These are phyloP conservation scores for Aleiodes testaceus DNA, from an alignment of 2,888 invertebrate species.

Conservation along the genomic window DNA sequence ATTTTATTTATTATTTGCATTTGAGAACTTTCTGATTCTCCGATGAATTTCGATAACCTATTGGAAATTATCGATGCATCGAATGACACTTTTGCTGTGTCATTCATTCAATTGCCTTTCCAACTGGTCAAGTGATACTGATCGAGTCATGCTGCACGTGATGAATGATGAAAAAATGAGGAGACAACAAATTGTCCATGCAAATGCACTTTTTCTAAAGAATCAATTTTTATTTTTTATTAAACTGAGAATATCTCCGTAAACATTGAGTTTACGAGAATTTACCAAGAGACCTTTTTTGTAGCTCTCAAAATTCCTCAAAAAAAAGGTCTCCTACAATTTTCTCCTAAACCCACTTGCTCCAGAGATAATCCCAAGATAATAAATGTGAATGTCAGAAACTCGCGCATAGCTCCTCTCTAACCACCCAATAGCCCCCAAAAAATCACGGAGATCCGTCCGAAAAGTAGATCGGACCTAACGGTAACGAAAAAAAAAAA, in stretches of 20 bases:
- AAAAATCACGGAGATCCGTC: conserved; percentile 10
- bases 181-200: not conserved
- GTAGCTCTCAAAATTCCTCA: no score
- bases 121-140: not conserved
- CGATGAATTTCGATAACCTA: conserved; percentile 14
- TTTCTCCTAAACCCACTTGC: no score
- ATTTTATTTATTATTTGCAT: no score
- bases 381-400: no score
- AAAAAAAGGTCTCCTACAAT: no score
- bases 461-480: conserved; percentile 12
- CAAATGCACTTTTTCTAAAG: no score
- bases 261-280: no score
- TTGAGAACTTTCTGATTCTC: not conserved
- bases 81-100: conserved; percentile 24
- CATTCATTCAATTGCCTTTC: conserved; percentile 1
- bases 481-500: not conserved
- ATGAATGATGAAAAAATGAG: conserved; percentile 6
- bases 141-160: conserved; percentile 19
- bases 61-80: not conserved
- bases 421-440: not conserved
- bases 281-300: no score
- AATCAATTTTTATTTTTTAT: no score
- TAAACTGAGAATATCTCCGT: no score
- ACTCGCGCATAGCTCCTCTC: no score
- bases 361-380: no score